Base-by-base conservation (phyloP, 2,888 invertebrate species). In the Chalcis sispes region DNA sequence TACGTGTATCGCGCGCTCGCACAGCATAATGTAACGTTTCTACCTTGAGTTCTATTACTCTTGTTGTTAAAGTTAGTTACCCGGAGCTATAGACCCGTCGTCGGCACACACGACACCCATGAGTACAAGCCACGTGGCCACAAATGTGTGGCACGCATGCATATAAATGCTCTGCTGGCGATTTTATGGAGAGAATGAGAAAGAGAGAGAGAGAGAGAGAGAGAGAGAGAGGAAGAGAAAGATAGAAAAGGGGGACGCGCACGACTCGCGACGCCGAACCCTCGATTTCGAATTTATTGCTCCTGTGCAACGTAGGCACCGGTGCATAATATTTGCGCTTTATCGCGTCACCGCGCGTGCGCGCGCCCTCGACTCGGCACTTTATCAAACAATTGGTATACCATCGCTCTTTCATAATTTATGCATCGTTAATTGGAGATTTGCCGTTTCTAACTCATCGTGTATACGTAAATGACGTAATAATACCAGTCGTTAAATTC, bases 11-110 rank as follows among this genome's bases (percentile, higher is more conserved):
- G 77, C 80, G 79, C 79, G 77, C 79, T 54, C 46, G 76, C 77
- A 79, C 64, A 15, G 59, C 66, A 40, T 77, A 80, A 80, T 80
- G 79, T 82, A 80, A 81, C 78, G 78, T 80, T 80, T 80, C 80
- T 80, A 82, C 81, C 82, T 81, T 81, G 81, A 81, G 80, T 83
- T 84, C 84, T 81, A 83, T 83, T 86, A 85, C 85, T 83, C 85
- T 87, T 87, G 86, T 85, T 85, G 86, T 86, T 87, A 87, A 87
- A 86, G 85, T 86, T 86, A 87, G 86, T 87, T 86, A 83, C 82
- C n/a, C 83, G 86, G 86, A 36, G 86, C 88, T 88, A 87, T 87
- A 86, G 87, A 84, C 84, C 80, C 81, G 69, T n/a, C 8, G 46
- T 48, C 77, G 80, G 81, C 69, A 40, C 56, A 23, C 13, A 3